These are phyloP conservation scores for Trichosurus vulpecula DNA, from an alignment of 2,797 vertebrate genomes.

Conservation along the genomic window DNA sequence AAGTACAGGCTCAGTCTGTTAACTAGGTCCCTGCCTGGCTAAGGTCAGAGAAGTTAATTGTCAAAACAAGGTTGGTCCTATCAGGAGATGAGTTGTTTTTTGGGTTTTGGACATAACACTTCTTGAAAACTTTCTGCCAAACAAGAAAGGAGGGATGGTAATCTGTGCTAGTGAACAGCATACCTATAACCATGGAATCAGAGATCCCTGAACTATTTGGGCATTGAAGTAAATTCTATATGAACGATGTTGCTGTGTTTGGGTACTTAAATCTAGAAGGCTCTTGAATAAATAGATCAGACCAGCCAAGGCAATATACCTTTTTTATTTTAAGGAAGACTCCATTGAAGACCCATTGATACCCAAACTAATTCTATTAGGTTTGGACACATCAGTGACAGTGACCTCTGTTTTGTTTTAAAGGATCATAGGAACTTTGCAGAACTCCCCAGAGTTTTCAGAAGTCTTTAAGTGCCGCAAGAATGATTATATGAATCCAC, in stretches of 20 bases:
- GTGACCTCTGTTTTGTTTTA: constrained; percentile 67
- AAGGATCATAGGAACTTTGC: constrained; percentile 95
- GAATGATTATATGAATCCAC: constrained; percentile 90
- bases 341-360: background rate
- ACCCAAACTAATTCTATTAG: background rate
- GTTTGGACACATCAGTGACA: background rate
- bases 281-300: background rate
- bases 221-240: too few species aligned
- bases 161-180: too few species aligned
- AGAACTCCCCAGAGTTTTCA: constrained; percentile 95
- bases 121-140: background rate
- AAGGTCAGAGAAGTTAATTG: background rate
- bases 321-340: background rate
- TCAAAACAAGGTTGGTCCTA: background rate
- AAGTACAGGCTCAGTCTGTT: background rate
- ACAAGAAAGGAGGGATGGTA: background rate
- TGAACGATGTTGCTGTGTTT: too few species aligned
- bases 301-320: accelerated
- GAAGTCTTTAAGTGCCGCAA: constrained; percentile 92
- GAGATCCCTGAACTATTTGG: too few species aligned
- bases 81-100: background rate
- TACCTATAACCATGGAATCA: too few species aligned
- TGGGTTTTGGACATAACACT: background rate
- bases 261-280: too few species aligned
- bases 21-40: background rate